These are phyloP conservation scores for Synchiropus splendidus DNA, from an alignment of 2,113 vertebrate species.

Conservation along the genomic window DNA sequence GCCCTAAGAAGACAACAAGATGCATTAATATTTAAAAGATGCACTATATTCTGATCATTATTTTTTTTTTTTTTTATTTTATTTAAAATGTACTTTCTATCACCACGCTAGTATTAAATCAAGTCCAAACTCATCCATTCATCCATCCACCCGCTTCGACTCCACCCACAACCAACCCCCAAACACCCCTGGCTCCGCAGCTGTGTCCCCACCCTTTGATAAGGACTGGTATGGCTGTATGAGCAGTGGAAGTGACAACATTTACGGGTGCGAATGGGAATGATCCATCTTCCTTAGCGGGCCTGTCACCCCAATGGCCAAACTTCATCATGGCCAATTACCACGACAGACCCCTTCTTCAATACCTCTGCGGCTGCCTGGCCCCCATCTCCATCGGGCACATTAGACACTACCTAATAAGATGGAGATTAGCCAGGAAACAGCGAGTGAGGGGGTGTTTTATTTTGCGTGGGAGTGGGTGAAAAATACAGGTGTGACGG, in stretches of 20 bases:
- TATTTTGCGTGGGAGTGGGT: slow-evolving; percentile 61
- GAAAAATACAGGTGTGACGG: slow-evolving; percentile 72
- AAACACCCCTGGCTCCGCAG: slow-evolving; percentile 33
- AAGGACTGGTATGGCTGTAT: slow-evolving; percentile 93
- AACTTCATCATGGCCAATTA: slow-evolving; percentile 99
- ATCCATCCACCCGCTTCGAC: slow-evolving; percentile 3
- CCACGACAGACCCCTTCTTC: slow-evolving; percentile 72
- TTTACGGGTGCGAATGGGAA: slow-evolving; percentile 99
- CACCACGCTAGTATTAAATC: neutral
- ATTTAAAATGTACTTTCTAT: no score
- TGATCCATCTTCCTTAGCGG: slow-evolving; percentile 99
- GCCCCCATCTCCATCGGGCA: slow-evolving; percentile 51
- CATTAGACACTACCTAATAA: slow-evolving; percentile 57
- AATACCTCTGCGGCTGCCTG: slow-evolving; percentile 28
- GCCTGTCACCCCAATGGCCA: slow-evolving; percentile 96
- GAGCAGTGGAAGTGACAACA: slow-evolving; percentile 99
- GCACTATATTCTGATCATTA: no score
- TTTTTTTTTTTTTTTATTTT: no score
- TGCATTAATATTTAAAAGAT: no score
- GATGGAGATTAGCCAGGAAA: slow-evolving; percentile 54
- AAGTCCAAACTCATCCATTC: slow-evolving; percentile 3
- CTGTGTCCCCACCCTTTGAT: slow-evolving; percentile 67
- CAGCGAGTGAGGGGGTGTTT: slow-evolving; percentile 5
- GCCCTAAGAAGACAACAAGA: no score
- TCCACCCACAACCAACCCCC: slow-evolving; percentile 23